A percentile compares a stretch with the other conserved stretches of the same genome.
phyloP scores from a whole-genome alignment of 1,140 invertebrate species.

The Apis florea region DNA sequence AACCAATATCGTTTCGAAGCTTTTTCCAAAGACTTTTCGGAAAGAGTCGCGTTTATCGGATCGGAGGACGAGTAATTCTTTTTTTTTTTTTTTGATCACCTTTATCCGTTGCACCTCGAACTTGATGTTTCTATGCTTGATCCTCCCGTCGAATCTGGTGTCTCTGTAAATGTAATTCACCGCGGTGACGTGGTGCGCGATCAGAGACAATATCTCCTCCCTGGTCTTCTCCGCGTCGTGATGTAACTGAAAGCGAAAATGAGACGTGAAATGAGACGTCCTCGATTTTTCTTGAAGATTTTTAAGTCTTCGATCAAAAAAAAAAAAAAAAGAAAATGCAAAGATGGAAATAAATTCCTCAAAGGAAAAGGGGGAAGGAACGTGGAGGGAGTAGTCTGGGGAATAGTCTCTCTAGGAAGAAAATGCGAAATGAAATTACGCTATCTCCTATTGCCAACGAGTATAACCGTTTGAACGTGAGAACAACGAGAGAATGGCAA shows the following conservation, averaged over 20 bases:
- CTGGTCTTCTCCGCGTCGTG: conserved; percentile 90
- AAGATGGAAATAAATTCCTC: conserved; percentile 34
- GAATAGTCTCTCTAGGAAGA: conserved; percentile 39
- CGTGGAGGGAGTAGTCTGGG: conserved; percentile 32
- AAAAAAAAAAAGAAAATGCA: not conserved
- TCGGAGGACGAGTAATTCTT: too few relatives aligned
- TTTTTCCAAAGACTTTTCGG: too few relatives aligned
- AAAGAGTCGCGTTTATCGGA: too few relatives aligned
- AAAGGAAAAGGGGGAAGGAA: conserved; percentile 35
- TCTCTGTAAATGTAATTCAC: conserved; percentile 98
- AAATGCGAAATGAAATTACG: conserved; percentile 56
- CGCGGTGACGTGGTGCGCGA: conserved; percentile 98
- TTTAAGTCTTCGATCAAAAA: not conserved
- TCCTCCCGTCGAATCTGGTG: conserved; percentile 94
- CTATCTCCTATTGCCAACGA: conserved; percentile 35
- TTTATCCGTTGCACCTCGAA: conserved; percentile 99
- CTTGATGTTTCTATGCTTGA: conserved; percentile 95
- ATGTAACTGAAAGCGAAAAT: conserved; percentile 80
- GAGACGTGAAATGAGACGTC: too few relatives aligned
- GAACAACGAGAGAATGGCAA: conserved; percentile 12
- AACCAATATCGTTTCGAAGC: too few relatives aligned
- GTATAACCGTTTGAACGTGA: conserved; percentile 48
- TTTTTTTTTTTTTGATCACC: conserved; percentile 82
- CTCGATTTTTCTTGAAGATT: not conserved
- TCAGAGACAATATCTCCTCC: conserved; percentile 98